Evolutionary conservation across 1,140 invertebrate genomes (phyloP).

Genomic region (Leptopilina clavipes): DNA sequence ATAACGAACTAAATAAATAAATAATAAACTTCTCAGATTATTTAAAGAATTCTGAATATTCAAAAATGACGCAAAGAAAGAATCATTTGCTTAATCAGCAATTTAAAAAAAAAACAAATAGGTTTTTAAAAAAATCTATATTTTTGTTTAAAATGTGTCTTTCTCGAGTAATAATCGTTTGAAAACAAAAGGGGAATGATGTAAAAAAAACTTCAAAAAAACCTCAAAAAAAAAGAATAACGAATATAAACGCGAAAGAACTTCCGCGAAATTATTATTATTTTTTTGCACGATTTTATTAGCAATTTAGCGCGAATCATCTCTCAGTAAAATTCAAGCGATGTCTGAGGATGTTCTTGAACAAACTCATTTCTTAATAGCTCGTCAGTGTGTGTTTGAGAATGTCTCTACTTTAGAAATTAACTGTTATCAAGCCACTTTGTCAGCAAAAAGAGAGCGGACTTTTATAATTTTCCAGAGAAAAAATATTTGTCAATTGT

Average conservation of each 20-base stretch:
- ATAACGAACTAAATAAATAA: too few species aligned
- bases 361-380: conserved; percentile 54
- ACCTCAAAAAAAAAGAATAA: not conserved
- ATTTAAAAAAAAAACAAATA: too few species aligned
- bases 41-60: too few species aligned
- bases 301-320: conserved; percentile 41
- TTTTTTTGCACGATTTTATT: conserved; percentile 44
- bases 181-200: too few species aligned
- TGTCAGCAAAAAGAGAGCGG: conserved; percentile 39
- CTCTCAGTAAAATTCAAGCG: conserved; percentile 6
- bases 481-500: conserved; percentile 39
- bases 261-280: conserved; percentile 35
- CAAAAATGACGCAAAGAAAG: too few species aligned
- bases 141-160: too few species aligned
- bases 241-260: conserved; percentile 18
- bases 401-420: conserved; percentile 40
- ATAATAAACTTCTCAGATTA: too few species aligned
- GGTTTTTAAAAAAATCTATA: too few species aligned
- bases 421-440: conserved; percentile 53
- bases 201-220: too few species aligned
- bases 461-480: conserved; percentile 45
- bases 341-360: conserved; percentile 46
- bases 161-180: too few species aligned
- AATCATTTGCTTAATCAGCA: too few species aligned
- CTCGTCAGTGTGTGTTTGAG: conserved; percentile 40